phyloP scores from a whole-genome alignment of 2,888 invertebrate genomes.

The Drosophila merina region DNA sequence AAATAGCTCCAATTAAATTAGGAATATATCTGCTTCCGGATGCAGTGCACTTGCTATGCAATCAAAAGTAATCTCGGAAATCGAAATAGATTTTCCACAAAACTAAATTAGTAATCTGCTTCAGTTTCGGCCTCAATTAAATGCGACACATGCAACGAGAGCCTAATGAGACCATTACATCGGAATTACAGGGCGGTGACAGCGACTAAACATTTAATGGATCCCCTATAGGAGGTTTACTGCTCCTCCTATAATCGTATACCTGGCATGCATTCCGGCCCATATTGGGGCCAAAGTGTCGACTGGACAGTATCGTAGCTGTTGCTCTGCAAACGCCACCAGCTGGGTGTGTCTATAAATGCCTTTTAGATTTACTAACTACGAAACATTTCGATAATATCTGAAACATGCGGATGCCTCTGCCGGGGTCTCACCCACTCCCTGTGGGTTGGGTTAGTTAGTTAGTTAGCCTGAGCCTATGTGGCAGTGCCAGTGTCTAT shows the following conservation, averaged over 20 bases:
- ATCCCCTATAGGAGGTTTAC: constrained; percentile 6
- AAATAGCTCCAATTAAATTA: constrained; percentile 12
- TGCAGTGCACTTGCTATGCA: constrained; percentile 6
- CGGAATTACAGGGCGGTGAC: constrained; percentile 54
- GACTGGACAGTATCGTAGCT: constrained; percentile 56
- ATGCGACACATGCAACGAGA: constrained; percentile 43
- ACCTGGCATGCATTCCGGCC: neutral
- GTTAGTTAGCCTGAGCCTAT: neutral
- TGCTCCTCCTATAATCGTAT: neutral
- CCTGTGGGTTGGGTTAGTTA: constrained; percentile 5
- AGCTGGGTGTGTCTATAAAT: constrained; percentile 46
- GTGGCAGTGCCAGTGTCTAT: constrained; percentile 15
- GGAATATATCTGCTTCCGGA: constrained; percentile 7
- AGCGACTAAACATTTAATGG: constrained; percentile 39
- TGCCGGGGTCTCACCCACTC: neutral
- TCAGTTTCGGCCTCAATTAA: constrained; percentile 44
- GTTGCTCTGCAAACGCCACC: constrained; percentile 40
- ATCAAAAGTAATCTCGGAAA: constrained; percentile 30
- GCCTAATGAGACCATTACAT: constrained; percentile 56
- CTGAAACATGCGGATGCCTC: constrained; percentile 33
- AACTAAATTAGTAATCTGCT: constrained; percentile 40
- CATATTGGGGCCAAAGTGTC: constrained; percentile 56
- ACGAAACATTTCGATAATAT: constrained; percentile 68
- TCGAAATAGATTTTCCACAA: constrained; percentile 23
- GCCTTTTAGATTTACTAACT: constrained; percentile 69